Evolutionary conservation across 1,140 invertebrate genomes (phyloP).

Genomic region (Drosophila sproati): DNA sequence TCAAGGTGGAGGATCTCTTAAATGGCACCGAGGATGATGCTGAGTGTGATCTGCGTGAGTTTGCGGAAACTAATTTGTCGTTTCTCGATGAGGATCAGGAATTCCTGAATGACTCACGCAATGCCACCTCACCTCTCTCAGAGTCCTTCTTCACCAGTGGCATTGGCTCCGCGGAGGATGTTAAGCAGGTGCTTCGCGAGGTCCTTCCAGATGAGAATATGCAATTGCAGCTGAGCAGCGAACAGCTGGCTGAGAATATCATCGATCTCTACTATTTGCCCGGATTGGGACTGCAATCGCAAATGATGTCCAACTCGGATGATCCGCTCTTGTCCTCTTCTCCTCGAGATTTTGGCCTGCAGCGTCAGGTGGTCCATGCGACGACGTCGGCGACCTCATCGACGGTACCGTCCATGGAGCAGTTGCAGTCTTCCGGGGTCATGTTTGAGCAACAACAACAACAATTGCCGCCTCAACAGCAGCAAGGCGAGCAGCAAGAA

Average conservation of each 20-base stretch:
- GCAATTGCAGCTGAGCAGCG: conserved; percentile 65
- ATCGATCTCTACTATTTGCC: conserved; percentile 84
- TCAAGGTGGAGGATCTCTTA: conserved; percentile 79
- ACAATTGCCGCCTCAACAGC: conserved; percentile 12
- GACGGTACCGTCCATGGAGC: conserved; percentile 5
- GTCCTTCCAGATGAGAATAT: conserved; percentile 90
- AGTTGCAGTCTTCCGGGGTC: background rate
- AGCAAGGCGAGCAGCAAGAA: conserved; percentile 20
- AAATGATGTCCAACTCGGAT: conserved; percentile 94
- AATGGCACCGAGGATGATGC: conserved; percentile 71
- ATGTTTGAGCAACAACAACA: conserved; percentile 22
- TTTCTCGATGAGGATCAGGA: conserved; percentile 84
- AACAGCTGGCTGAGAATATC: conserved; percentile 76
- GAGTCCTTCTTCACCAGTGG: conserved; percentile 94
- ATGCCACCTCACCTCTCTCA: conserved; percentile 89
- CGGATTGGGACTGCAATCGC: conserved; percentile 86
- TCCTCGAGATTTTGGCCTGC: conserved; percentile 90
- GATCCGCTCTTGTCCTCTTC: conserved; percentile 92
- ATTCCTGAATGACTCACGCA: conserved; percentile 86
- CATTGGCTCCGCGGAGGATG: conserved; percentile 93
- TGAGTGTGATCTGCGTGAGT: conserved; percentile 78
- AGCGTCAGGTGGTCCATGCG: conserved; percentile 56
- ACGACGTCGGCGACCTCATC: background rate
- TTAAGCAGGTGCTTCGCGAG: conserved; percentile 92
- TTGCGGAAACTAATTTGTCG: conserved; percentile 81